Conservation (phyloP, 64 coral and sea anemone genomes). For the Pocillopora damicornis region DNA sequence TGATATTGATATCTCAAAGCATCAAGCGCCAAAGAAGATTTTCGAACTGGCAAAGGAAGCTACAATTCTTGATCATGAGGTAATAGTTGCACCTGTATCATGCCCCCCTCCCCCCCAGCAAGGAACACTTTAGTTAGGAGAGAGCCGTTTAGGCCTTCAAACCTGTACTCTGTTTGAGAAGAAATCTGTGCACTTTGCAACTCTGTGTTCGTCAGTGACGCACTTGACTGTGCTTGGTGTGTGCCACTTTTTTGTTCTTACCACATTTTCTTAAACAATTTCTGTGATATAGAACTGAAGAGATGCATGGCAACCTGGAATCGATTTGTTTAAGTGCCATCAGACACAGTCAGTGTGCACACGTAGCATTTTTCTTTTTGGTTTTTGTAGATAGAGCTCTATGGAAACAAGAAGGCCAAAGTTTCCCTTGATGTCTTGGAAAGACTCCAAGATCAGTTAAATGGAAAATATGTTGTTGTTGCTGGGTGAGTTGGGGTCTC, state of each 20-base stretch:
- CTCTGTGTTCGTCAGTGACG: too few species aligned
- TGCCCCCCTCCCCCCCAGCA: too few species aligned
- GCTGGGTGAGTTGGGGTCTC: constrained; percentile 47
- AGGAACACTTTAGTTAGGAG: too few species aligned
- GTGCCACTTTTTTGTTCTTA: too few species aligned
- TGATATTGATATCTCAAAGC: constrained; percentile 73
- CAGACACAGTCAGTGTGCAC: not conserved
- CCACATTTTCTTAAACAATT: too few species aligned
- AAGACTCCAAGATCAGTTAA: constrained; percentile 52
- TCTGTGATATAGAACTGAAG: too few species aligned
- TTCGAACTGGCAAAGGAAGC: constrained; percentile 49
- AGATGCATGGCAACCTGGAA: too few species aligned
- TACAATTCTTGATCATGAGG: constrained; percentile 61
- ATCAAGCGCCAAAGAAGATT: constrained; percentile 71
- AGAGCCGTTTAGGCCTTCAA: too few species aligned
- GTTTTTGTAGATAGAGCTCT: constrained; percentile 55
- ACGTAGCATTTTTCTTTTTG: not conserved
- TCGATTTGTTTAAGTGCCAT: not conserved
- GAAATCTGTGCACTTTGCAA: too few species aligned
- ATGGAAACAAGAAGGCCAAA: constrained; percentile 75
- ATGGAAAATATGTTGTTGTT: constrained; percentile 79
- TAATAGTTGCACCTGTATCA: not conserved
- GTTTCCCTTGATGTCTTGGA: constrained; percentile 64
- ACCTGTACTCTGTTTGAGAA: too few species aligned
- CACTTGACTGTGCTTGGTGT: too few species aligned